These are phyloP conservation scores for Ormyrus rosae DNA, from an alignment of 2,888 invertebrate species.

Conservation along the genomic window DNA sequence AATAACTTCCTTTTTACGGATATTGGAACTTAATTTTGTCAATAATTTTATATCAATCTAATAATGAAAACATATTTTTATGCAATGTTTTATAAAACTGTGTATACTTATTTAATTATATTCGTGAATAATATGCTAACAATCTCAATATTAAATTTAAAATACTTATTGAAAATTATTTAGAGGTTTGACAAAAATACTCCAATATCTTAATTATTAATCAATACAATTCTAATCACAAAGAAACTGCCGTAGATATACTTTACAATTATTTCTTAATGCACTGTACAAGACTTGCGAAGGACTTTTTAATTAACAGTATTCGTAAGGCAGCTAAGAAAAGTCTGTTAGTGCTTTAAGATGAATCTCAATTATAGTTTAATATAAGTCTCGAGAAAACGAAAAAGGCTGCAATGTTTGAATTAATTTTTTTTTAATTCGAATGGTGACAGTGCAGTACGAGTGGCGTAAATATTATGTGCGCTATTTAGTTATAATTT, in stretches of 20 bases:
- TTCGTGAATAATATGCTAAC: neutral
- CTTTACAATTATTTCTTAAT: conserved; percentile 29
- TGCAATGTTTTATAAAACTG: neutral
- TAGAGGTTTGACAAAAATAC: too few species aligned
- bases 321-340: conserved; percentile 48
- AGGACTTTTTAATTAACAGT: conserved; percentile 46
- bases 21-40: neutral
- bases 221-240: conserved; percentile 15
- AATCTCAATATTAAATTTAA: too few species aligned
- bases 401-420: conserved; percentile 52
- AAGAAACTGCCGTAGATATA: conserved; percentile 38
- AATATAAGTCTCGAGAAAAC: conserved; percentile 38
- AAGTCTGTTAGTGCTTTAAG: conserved; percentile 54
- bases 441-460: neutral
- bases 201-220: too few species aligned
- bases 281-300: conserved; percentile 28
- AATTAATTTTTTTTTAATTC: conserved; percentile 14
- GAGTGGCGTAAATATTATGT: neutral
- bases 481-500: conserved; percentile 4
- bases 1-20: neutral
- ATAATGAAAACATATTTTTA: neutral
- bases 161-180: too few species aligned
- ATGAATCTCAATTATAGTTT: conserved; percentile 35
- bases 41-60: too few species aligned
- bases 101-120: neutral